Conservation (phyloP, 2,797 vertebrate genomes). For the Galaxias olidus region DNA sequence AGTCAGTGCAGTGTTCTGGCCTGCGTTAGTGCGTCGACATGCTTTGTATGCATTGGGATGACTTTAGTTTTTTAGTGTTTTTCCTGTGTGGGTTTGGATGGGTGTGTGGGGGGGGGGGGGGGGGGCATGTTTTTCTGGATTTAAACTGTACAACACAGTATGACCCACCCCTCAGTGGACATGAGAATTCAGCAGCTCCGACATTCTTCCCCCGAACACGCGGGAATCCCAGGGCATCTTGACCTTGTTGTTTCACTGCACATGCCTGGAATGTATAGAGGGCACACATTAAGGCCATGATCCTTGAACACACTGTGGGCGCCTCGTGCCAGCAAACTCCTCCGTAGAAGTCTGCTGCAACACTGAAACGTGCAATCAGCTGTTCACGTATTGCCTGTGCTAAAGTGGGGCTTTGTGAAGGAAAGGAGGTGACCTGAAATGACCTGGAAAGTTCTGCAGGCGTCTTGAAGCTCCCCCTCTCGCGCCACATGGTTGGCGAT, state of each 20-base stretch:
- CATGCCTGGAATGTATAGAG: constrained; percentile 40
- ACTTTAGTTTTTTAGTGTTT: neutral
- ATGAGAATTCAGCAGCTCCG: constrained; percentile 10
- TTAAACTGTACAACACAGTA: neutral
- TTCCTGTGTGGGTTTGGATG: constrained; percentile 1
- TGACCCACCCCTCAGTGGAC: constrained; percentile 1
- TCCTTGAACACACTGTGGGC: neutral
- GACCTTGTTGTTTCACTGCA: constrained; percentile 32
- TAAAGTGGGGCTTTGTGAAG: constrained; percentile 11
- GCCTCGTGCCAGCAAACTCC: neutral
- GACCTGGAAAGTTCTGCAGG: constrained; percentile 27
- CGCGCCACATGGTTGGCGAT: constrained; percentile 7
- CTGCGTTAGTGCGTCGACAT: neutral
- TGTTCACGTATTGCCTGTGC: neutral
- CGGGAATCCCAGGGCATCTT: constrained; percentile 33
- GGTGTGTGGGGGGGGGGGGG: neutral
- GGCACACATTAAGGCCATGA: neutral
- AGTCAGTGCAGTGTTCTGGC: neutral
- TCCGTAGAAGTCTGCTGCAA: neutral
- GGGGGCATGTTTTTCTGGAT: neutral
- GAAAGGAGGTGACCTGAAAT: constrained; percentile 41
- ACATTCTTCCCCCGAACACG: constrained; percentile 13
- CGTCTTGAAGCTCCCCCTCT: constrained; percentile 15
- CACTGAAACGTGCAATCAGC: neutral
- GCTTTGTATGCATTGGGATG: neutral